phyloP scores from a whole-genome alignment of 2,888 invertebrate genomes.

The Dynastes tityus region DNA sequence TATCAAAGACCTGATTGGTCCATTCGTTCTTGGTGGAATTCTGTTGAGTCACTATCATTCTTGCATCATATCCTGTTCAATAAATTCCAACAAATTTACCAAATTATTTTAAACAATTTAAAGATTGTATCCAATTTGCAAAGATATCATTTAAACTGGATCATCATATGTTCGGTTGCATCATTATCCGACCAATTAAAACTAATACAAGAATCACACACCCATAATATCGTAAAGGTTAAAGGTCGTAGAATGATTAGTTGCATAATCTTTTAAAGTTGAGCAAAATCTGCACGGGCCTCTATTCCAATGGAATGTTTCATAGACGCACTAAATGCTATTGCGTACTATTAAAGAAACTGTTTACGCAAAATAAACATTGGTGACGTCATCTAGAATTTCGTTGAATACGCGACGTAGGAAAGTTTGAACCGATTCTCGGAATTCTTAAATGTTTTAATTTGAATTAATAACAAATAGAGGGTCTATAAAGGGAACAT shows the following conservation, averaged over 20 bases:
- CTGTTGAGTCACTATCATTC: background rate
- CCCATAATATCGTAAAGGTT: background rate
- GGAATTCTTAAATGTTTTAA: background rate
- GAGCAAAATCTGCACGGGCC: background rate
- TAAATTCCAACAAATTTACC: background rate
- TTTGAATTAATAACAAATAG: background rate
- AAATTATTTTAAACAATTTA: too few relatives aligned
- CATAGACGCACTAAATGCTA: background rate
- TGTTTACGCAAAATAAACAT: background rate
- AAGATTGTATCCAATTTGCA: too few relatives aligned
- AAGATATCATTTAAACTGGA: too few relatives aligned
- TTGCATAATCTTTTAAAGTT: background rate
- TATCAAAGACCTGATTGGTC: background rate
- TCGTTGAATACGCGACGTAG: background rate
- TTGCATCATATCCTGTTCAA: background rate
- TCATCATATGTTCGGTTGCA: background rate
- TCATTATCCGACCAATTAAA: background rate
- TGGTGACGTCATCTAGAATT: background rate
- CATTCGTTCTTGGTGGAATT: background rate
- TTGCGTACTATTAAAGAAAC: background rate
- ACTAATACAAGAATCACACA: background rate
- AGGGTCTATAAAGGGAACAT: background rate
- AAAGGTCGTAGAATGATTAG: background rate
- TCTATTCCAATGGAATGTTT: background rate
- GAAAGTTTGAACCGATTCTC: background rate